Evolutionary conservation across 2,113 vertebrate genomes (phyloP).

Genomic region (Steatornis caripensis): DNA sequence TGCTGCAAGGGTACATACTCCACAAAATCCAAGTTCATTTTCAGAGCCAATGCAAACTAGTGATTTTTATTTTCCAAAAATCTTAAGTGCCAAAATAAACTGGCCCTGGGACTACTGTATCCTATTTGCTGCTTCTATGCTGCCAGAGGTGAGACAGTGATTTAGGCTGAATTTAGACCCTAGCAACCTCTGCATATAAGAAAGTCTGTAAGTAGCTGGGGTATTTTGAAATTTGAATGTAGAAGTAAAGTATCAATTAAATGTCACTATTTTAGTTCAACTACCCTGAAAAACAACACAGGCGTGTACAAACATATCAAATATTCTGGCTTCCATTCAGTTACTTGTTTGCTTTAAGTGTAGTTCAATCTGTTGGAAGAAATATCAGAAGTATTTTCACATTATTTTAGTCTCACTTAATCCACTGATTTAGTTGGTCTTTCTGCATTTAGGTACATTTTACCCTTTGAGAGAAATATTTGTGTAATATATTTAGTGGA

Average conservation of each 20-base stretch:
- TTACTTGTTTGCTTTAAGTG: not conserved
- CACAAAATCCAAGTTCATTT: not conserved
- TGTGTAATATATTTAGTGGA: not conserved
- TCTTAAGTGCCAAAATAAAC: not conserved
- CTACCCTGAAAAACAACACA: not conserved
- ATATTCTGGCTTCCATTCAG: not conserved
- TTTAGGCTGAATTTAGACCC: not conserved
- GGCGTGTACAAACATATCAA: not conserved
- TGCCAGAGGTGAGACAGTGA: not conserved
- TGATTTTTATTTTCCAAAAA: accelerated
- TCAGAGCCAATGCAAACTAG: not conserved
- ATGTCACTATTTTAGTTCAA: not conserved
- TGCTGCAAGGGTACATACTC: not conserved
- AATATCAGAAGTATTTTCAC: not conserved
- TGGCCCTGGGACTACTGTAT: not conserved
- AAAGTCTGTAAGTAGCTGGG: not conserved
- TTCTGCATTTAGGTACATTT: not conserved
- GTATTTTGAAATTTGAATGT: not conserved
- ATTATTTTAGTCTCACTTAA: not conserved
- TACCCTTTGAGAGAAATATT: not conserved
- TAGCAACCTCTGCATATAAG: not conserved
- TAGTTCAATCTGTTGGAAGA: not conserved
- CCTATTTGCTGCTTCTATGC: not conserved
- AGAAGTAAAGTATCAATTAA: not conserved
- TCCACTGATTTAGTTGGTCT: not conserved